phyloP scores from a whole-genome alignment of 2,113 vertebrate species.

The Ursus arctos region DNA sequence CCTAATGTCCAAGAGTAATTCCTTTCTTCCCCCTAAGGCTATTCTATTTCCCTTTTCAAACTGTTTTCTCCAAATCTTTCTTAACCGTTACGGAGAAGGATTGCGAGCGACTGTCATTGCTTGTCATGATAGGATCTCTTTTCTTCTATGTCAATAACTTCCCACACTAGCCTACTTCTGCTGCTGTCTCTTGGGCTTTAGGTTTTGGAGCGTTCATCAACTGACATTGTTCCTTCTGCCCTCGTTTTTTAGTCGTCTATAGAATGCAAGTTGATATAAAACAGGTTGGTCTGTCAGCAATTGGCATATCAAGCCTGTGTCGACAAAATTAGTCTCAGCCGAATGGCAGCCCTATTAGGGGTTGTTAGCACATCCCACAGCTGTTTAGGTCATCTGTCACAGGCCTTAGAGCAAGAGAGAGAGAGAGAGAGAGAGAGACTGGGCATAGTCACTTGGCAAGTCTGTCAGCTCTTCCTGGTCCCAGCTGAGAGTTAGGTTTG shows the following conservation, averaged over 20 bases:
- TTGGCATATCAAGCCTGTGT: background rate
- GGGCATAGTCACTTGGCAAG: background rate
- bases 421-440: background rate
- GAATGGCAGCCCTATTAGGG: background rate
- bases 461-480: background rate
- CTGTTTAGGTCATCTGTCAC: background rate
- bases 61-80: background rate
- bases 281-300: background rate
- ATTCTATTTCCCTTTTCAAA: background rate
- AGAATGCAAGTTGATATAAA: background rate
- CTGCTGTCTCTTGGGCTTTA: background rate
- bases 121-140: no score
- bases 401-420: background rate
- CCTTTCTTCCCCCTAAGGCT: background rate
- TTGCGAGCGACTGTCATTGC: background rate
- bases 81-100: background rate
- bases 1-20: background rate
- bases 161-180: background rate
- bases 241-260: background rate
- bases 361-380: background rate
- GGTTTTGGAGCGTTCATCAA: background rate
- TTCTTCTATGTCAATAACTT: background rate
- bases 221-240: background rate
- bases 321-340: background rate
- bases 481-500: background rate